Evolutionary conservation across 2,888 invertebrate genomes (phyloP), one percentile per base, ranked within the genome.

Genomic region (Agrotis puta): DNA sequence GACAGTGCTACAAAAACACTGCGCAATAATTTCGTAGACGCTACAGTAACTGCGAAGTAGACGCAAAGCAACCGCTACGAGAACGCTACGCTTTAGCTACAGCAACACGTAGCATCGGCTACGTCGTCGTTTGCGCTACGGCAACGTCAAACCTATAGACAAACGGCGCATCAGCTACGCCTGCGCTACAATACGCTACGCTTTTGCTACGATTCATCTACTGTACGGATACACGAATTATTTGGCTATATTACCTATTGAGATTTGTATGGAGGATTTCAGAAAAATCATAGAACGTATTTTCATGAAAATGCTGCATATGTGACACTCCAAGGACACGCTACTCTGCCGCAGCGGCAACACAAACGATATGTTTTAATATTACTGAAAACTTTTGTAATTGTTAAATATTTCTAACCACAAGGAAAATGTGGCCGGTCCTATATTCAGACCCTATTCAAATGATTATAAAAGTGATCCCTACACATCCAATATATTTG

Each of bases 361-460:
- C 24, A 18, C 3, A 22, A 48, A n/a, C 13, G 3, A 13, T 22
- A 2, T 11, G 47, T 27, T 27, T 39, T 39, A 39, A 39, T 7
- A n/a, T 9, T n/a, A n/a, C n/a, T n/a, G n/a, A 7, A 47, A 18
- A n/a, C 47, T 27, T 16, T 53, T 62, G 20, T 13, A 18, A 16
- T 14, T 47, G 2, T 24, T 33, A 18, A 48, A 53, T 27, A 24
- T 72, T 79, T 68, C 57, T 13, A 6, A 24, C 11, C 14, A 39
- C 9, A 39, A 39, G 6, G 9, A 18, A 53, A 47, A 51, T 24
- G n/a, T 79, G 66, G 75, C 74, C 57, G 48, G n/a, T 74, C 74
- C 71, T 77, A 68, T 45, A 39, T 56, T 65, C 33, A 61, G 59
- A 45, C 61, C 48, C 59, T 81, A 71, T 83, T 81, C 72, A 77